Evolutionary conservation across 2,113 vertebrate species (phyloP).

Genomic region (Amphiprion percula): DNA sequence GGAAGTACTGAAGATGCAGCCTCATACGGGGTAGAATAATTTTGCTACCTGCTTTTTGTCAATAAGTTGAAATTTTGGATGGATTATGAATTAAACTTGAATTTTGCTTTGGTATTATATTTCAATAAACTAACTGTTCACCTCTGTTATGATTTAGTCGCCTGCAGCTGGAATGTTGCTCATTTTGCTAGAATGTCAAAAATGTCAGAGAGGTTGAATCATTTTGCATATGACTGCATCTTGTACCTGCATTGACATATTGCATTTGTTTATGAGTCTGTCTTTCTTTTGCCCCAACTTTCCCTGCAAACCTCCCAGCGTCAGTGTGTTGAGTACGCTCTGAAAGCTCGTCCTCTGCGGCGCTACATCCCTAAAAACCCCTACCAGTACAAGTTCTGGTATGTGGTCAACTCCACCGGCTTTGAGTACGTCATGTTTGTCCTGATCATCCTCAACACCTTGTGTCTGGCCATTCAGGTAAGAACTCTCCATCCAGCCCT

Average conservation of each 20-base stretch:
- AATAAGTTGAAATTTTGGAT: too few species aligned
- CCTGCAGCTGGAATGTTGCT: too few species aligned
- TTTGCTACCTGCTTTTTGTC: too few species aligned
- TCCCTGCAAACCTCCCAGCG: constrained; percentile 82
- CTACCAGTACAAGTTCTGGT: constrained; percentile 99
- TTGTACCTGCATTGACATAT: not conserved
- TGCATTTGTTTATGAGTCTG: not conserved
- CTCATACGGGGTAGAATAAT: too few species aligned
- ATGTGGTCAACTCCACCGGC: constrained; percentile 98
- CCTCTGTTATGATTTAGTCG: too few species aligned
- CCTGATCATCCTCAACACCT: constrained; percentile 98
- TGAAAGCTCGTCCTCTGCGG: constrained; percentile 95
- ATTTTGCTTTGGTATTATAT: too few species aligned
- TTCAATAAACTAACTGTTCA: too few species aligned
- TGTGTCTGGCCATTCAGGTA: constrained; percentile 99
- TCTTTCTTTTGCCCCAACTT: not conserved
- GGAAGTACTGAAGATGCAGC: too few species aligned
- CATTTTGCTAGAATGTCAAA: too few species aligned
- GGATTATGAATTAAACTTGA: too few species aligned
- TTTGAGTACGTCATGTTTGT: constrained; percentile 99
- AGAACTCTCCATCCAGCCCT: constrained; percentile 45
- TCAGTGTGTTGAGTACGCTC: constrained; percentile 98
- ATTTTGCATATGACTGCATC: not conserved
- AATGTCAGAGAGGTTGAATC: too few species aligned
- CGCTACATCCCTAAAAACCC: constrained; percentile 99